Percentiles rank a stretch among this genome's conserved stretches.
Evolutionary conservation across 1,140 invertebrate genomes (phyloP).

Genomic region (Drosophila ananassae): DNA sequence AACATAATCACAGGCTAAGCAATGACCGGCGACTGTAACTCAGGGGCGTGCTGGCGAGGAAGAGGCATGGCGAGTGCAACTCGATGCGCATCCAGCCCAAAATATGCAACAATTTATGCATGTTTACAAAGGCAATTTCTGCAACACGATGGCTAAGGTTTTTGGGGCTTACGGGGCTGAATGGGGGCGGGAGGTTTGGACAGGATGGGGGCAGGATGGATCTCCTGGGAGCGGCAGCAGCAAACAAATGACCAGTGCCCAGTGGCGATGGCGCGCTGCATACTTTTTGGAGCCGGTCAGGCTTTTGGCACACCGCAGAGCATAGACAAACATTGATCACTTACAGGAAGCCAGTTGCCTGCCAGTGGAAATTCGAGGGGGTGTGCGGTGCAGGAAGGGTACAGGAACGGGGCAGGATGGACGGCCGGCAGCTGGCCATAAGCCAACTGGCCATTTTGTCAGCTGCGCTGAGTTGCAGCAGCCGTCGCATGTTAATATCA

Average conservation of each 20-base stretch:
- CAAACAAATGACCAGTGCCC: conserved; percentile 50
- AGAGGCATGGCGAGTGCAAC: conserved; percentile 12
- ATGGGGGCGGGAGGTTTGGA: background rate
- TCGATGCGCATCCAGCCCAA: conserved; percentile 42
- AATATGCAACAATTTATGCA: conserved; percentile 80
- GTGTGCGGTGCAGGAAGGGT: background rate
- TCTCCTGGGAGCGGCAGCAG: conserved; percentile 12
- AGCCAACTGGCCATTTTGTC: conserved; percentile 73
- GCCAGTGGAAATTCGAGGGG: background rate
- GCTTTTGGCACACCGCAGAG: conserved; percentile 61
- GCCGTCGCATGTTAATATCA: conserved; percentile 72
- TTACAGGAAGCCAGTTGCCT: conserved; percentile 60
- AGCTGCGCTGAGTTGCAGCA: conserved; percentile 58
- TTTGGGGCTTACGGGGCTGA: background rate
- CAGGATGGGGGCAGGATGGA: background rate
- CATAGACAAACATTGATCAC: conserved; percentile 81
- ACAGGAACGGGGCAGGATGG: background rate
- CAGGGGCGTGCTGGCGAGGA: conserved; percentile 5
- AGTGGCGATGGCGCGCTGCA: conserved; percentile 44
- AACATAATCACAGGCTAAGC: conserved; percentile 79
- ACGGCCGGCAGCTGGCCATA: conserved; percentile 36
- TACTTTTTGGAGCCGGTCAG: conserved; percentile 32
- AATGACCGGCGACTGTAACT: conserved; percentile 40
- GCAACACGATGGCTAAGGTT: conserved; percentile 19
- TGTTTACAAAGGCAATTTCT: conserved; percentile 76